Conservation (phyloP, 2,797 vertebrate genomes). For the Pipistrellus pygmaeus region DNA sequence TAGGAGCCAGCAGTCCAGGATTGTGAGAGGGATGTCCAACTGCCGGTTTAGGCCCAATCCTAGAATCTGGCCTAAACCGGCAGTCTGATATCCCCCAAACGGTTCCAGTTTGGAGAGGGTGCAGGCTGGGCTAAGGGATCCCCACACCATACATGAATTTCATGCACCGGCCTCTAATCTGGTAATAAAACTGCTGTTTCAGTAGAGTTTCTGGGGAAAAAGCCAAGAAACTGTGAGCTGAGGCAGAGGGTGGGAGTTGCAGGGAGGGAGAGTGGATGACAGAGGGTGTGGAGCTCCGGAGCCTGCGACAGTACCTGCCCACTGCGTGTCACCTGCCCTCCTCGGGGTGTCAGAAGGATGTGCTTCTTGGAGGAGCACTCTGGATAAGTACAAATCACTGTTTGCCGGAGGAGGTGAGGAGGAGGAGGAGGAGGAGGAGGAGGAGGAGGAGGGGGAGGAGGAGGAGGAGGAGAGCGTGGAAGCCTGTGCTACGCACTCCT, state of each 20-base stretch:
- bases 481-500: background rate
- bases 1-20: no score
- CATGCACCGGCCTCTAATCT: background rate
- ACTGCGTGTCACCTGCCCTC: background rate
- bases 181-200: constrained; percentile 23
- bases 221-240: background rate
- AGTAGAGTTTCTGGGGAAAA: background rate
- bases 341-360: background rate
- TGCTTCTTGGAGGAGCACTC: background rate
- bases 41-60: no score
- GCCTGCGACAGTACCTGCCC: background rate
- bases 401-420: fast-evolving
- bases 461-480: background rate
- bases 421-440: background rate
- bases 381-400: fast-evolving
- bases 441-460: background rate
- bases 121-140: no score
- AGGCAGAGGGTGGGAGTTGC: background rate
- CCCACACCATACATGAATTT: no score
- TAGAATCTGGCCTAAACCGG: no score
- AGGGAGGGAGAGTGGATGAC: background rate
- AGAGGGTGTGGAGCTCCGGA: background rate
- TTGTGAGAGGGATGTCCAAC: no score
- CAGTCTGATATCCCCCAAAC: no score
- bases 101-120: no score